Evolutionary conservation across 1,140 invertebrate genomes (phyloP), one percentile per base, ranked within the genome.

Genomic region (Drosophila leontia): DNA sequence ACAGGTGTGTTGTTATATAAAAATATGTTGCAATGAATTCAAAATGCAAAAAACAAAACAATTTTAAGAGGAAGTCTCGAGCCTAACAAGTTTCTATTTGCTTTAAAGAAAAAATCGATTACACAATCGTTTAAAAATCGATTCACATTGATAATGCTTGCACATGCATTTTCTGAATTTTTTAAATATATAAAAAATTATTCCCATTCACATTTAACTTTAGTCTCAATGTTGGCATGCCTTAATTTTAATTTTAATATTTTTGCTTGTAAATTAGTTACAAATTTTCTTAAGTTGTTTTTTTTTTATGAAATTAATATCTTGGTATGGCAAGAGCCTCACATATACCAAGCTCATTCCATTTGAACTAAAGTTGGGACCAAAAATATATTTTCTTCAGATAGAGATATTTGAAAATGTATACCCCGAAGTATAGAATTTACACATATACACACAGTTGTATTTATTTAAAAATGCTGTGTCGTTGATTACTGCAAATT

Each of bases 401-500:
- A 13, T 15, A 23, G 44, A 71, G 47, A 56, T 71, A 56, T 71
- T 12, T 48, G 50, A 19, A 48, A 39, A 41, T 71, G 65, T 59
- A 72, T 56, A 29, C 32, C 63, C 67, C 64, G 34, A 51, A 70
- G 64, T 51, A 39, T 37, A 69, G 47, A 44, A 67, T 70, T 35
- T 35, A 47, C 32, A 42, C 62, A 53, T 34, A 12, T 34, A 41
- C 48, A 51, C 37, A 56, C 48, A 55, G 17, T 64, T 63, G 29
- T 72, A 74, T 74, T 74, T 56, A 56, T 56, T 72, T 72, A 56
- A 72, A 56, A 59, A 45, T 42, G 42, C 42, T 76, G 69, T 76
- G 69, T 50, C 50, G 51, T 61, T 78, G 75, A 62, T 78, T 78
- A 78, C 75, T 78, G 75, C 75, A 78, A 50, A 77, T 69, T 61